Percentiles rank a stretch among this genome's conserved stretches.
These are phyloP conservation scores for Drosophila fungiperda DNA, from an alignment of 2,888 invertebrate genomes.

Conservation along the genomic window DNA sequence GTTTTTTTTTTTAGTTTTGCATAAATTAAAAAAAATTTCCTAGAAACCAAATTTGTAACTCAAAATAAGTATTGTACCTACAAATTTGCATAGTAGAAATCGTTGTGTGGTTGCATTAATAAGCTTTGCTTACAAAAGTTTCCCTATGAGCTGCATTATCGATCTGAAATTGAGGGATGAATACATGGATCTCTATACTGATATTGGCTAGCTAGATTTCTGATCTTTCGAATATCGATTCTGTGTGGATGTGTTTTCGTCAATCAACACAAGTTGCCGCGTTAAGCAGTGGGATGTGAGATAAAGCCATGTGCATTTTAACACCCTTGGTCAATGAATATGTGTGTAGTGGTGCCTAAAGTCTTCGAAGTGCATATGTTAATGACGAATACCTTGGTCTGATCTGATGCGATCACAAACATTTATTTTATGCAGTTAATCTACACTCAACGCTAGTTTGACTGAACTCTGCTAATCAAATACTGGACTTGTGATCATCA, in stretches of 20 bases:
- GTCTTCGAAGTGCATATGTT: slow-evolving; percentile 27
- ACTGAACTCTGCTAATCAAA: slow-evolving; percentile 20
- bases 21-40: slow-evolving; percentile 36
- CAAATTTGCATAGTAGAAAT: slow-evolving; percentile 43
- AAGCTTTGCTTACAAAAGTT: slow-evolving; percentile 68
- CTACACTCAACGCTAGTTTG: slow-evolving; percentile 15
- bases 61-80: slow-evolving; percentile 30
- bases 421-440: slow-evolving; percentile 1
- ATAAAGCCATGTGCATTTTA: slow-evolving; percentile 24
- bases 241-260: slow-evolving; percentile 6
- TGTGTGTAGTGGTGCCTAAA: slow-evolving; percentile 13
- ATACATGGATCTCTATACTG: slow-evolving; percentile 24
- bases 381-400: slow-evolving; percentile 22
- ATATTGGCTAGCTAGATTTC: slow-evolving; percentile 50
- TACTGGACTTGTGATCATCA: slow-evolving; percentile 24
- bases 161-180: slow-evolving; percentile 35
- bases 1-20: slow-evolving; percentile 13
- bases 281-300: slow-evolving; percentile 23
- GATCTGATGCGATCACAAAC: slow-evolving; percentile 17
- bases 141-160: slow-evolving; percentile 59
- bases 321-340: slow-evolving; percentile 9
- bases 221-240: slow-evolving; percentile 11
- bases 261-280: slow-evolving; percentile 14
- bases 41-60: slow-evolving; percentile 25
- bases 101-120: slow-evolving; percentile 55